Base-by-base conservation (phyloP, 2,113 vertebrate genomes). In the Microcebus murinus region DNA sequence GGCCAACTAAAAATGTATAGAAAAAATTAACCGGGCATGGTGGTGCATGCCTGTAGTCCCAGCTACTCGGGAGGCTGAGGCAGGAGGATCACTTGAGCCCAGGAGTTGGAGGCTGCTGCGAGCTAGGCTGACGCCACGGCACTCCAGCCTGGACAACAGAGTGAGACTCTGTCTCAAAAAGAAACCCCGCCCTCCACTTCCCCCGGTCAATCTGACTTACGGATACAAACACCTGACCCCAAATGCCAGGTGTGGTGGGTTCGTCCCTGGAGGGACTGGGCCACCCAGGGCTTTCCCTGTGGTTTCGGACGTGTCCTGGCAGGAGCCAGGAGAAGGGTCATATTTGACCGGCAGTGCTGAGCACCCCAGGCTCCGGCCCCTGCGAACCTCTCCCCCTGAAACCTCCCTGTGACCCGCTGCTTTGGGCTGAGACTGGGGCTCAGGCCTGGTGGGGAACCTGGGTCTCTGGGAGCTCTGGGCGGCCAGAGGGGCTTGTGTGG, bases 331-430 rank as follows among this genome's bases (percentile, higher is more conserved):
- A 7, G 20, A 25, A 48, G 34, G 52, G 14, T 14, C 27, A 0
- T 18, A 13, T n/a, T 1, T 73, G 52, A 21, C 4, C 23, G 61
- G 0, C 3, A 4, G 52, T 15, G 4, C 59, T 45, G 76, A n/a
- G 42, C 1, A 12, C 20, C 87, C 13, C 70, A 8, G 0, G 27
- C 34, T 68, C 77, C 61, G 15, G 4, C 48, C 36, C 23, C 70
- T 7, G 36, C 23, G 2, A 1, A 25, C 31, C 20, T 34, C 4
- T 0, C 1, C 1, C 5, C 34, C 50, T 0, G 0, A 42, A n/a
- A 17, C 31, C 15, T 5, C 65, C 36, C 27, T 9, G 5, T 2
- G 50, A 36, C 65, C 52, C 1, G 0, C 50, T 14, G 36, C 5
- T 0, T 17, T 23, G 29, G 29, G 21, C 55, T 31, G 74, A 70